Conservation (phyloP, 1,140 invertebrate genomes). For the Sycobia sp. region DNA sequence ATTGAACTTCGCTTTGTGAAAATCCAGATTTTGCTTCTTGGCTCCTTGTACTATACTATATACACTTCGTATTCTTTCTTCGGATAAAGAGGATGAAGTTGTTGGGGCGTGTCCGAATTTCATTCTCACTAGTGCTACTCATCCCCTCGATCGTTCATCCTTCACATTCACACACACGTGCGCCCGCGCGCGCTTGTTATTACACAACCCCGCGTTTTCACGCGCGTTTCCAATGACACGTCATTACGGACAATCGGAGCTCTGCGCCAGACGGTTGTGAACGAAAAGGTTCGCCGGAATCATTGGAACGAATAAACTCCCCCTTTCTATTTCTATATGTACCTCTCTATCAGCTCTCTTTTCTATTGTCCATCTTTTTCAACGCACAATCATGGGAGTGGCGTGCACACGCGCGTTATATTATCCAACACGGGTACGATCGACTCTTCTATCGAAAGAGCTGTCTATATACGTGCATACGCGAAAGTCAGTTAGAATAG, state of each 20-base stretch:
- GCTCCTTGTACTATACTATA: too few relatives aligned
- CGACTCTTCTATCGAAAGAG: background rate
- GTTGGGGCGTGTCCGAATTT: too few relatives aligned
- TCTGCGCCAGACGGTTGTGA: background rate
- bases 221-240: too few relatives aligned
- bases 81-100: too few relatives aligned
- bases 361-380: slow-evolving; percentile 2
- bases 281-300: background rate
- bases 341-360: background rate
- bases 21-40: too few relatives aligned
- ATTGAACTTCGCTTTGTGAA: too few relatives aligned
- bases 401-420: slow-evolving; percentile 12
- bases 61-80: too few relatives aligned
- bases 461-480: background rate
- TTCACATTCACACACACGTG: too few relatives aligned
- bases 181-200: too few relatives aligned
- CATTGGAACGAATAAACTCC: background rate
- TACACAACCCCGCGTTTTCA: too few relatives aligned
- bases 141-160: too few relatives aligned
- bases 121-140: too few relatives aligned
- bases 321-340: background rate
- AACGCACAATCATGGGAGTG: slow-evolving; percentile 9
- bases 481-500: background rate
- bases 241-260: background rate
- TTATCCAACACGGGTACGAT: slow-evolving; percentile 33